phyloP scores from a whole-genome alignment of 2,797 vertebrate species.

The Peromyscus aztecus region DNA sequence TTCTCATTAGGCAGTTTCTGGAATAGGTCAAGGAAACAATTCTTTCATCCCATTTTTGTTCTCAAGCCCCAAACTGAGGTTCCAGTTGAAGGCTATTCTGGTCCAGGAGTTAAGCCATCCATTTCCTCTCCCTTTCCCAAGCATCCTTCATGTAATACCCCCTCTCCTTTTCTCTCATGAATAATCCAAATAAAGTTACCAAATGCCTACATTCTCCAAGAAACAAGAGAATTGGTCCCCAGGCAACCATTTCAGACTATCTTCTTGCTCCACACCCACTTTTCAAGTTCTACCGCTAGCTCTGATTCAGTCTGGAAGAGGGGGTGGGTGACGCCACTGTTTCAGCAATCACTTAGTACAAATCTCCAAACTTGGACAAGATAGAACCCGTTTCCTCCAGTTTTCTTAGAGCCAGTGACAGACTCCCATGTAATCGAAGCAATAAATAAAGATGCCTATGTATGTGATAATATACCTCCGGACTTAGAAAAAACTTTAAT shows the following conservation, averaged over 20 bases:
- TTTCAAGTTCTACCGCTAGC: neutral
- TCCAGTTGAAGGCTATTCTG: slow-evolving; percentile 27
- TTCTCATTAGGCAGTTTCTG: neutral
- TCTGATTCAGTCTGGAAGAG: slow-evolving; percentile 21
- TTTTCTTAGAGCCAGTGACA: slow-evolving; percentile 29
- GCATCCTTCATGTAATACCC: neutral
- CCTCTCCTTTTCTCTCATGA: neutral
- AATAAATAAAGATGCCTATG: neutral
- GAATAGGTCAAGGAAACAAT: slow-evolving; percentile 35
- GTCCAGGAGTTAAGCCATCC: neutral
- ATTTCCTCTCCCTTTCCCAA: slow-evolving; percentile 39
- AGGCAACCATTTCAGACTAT: slow-evolving; percentile 12
- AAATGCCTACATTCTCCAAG: slow-evolving; percentile 46
- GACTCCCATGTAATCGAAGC: neutral
- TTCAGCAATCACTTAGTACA: slow-evolving; percentile 41
- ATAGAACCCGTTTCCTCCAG: neutral
- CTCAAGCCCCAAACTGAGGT: slow-evolving; percentile 40
- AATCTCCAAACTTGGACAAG: slow-evolving; percentile 31
- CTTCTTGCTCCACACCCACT: neutral
- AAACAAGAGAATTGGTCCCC: slow-evolving; percentile 1
- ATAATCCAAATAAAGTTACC: slow-evolving; percentile 42
- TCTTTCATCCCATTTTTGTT: slow-evolving; percentile 49
- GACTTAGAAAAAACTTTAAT: slow-evolving; percentile 27
- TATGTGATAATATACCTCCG: neutral
- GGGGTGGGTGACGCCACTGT: neutral